Percentiles rank a stretch among this genome's conserved stretches.
Evolutionary conservation across 2,888 invertebrate species (phyloP).

Genomic region (Patella pellucida): DNA sequence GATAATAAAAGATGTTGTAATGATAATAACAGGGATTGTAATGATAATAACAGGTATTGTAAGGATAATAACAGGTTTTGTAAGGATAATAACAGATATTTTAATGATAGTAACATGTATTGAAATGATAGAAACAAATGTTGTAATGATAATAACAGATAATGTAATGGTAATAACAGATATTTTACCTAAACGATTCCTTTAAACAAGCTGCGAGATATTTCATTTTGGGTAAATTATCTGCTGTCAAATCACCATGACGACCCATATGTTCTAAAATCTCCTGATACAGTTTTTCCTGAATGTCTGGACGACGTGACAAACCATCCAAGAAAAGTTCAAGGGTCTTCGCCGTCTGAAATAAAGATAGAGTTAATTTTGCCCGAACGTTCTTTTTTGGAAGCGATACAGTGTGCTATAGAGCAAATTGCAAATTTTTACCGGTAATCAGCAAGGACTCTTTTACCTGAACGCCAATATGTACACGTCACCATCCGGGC

Average conservation of each 20-base stretch:
- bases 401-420: too few species aligned
- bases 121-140: neutral
- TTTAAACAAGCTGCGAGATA: slow-evolving; percentile 63
- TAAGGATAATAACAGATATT: too few species aligned
- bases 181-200: slow-evolving; percentile 50
- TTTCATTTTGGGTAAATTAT: slow-evolving; percentile 39
- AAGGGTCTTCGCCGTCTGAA: slow-evolving; percentile 50
- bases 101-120: too few species aligned
- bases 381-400: too few species aligned
- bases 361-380: slow-evolving; percentile 13
- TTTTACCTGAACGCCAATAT: too few species aligned
- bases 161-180: neutral
- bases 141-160: neutral
- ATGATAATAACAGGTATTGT: too few species aligned
- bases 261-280: slow-evolving; percentile 34
- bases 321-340: slow-evolving; percentile 53
- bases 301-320: slow-evolving; percentile 43
- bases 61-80: too few species aligned
- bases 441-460: too few species aligned
- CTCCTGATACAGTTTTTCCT: slow-evolving; percentile 48
- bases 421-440: too few species aligned
- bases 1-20: too few species aligned
- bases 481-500: too few species aligned
- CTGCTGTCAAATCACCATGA: slow-evolving; percentile 39
- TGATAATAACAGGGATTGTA: too few species aligned